Evolutionary conservation across 2,113 vertebrate species (phyloP).

Genomic region (Hyla sarda): DNA sequence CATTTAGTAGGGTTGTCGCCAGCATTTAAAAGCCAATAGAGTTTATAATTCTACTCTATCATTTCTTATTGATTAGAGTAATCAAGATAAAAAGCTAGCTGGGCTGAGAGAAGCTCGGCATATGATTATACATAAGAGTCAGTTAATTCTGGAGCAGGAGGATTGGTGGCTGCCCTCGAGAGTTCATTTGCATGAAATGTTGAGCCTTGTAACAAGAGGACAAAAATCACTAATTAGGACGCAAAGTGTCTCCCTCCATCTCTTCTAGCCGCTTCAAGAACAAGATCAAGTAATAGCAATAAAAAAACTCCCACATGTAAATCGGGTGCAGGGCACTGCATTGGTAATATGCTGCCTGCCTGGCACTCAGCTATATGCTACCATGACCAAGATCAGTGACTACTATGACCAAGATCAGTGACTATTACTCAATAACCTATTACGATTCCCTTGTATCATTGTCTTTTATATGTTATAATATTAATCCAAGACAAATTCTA

Average conservation of each 20-base stretch:
- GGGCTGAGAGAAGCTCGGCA: conserved; percentile 82
- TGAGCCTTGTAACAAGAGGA: conserved; percentile 88
- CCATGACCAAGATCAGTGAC: not conserved
- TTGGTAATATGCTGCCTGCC: not conserved
- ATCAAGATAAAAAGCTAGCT: conserved; percentile 87
- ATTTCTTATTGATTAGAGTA: conserved; percentile 90
- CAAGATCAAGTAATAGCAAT: conserved; percentile 65
- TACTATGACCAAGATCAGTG: not conserved
- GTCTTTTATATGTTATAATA: not conserved
- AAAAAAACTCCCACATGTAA: conserved; percentile 67
- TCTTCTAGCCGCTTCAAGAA: conserved; percentile 82
- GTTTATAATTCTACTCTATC: conserved; percentile 85
- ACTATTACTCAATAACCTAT: not conserved
- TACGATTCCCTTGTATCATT: not conserved
- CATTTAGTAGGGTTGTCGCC: conserved; percentile 79
- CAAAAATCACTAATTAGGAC: conserved; percentile 98
- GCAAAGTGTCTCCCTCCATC: conserved; percentile 83
- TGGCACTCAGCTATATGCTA: not conserved
- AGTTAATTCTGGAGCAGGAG: conserved; percentile 85
- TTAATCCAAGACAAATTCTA: not conserved
- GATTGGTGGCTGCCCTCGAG: conserved; percentile 85
- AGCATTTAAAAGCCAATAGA: conserved; percentile 85
- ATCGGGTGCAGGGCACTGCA: conserved; percentile 68
- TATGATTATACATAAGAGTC: conserved; percentile 91
- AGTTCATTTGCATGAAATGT: conserved; percentile 93